A percentile compares a stretch with the other conserved stretches of the same genome.
phyloP scores from a whole-genome alignment of 2,888 invertebrate genomes.

The Villa cingulata region DNA sequence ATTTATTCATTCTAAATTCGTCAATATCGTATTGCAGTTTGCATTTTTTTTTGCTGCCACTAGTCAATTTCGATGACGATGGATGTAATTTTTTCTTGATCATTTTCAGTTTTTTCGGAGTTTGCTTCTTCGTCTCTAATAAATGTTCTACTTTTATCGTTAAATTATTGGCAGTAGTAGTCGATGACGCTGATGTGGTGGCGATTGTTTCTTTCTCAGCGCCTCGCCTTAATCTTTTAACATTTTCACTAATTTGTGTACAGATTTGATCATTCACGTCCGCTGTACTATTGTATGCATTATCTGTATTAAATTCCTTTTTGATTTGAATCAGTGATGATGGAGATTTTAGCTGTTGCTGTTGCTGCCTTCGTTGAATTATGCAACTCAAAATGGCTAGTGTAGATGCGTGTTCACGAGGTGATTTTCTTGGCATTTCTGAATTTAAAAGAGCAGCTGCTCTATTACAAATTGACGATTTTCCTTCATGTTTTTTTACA shows the following conservation, averaged over 20 bases:
- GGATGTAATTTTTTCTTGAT: neutral
- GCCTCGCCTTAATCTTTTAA: constrained; percentile 31
- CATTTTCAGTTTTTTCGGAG: neutral
- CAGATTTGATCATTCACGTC: constrained; percentile 10
- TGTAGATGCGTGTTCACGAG: constrained; percentile 78
- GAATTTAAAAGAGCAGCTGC: constrained; percentile 19
- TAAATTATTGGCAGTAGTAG: too few relatives aligned
- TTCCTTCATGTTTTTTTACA: neutral
- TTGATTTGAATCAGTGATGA: neutral
- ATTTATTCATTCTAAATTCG: constrained; percentile 20
- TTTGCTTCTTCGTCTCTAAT: neutral
- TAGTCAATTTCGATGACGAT: neutral
- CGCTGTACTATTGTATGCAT: neutral
- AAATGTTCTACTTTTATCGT: neutral
- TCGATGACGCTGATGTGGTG: neutral
- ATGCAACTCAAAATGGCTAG: constrained; percentile 64
- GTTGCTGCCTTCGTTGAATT: constrained; percentile 34
- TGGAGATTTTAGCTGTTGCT: neutral
- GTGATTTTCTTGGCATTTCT: constrained; percentile 59
- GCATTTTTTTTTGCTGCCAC: neutral
- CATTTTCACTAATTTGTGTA: constrained; percentile 34
- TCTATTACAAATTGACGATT: constrained; percentile 15
- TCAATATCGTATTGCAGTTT: neutral
- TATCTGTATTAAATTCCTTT: neutral
- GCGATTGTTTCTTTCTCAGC: neutral